These are phyloP conservation scores for Lophochroa leadbeateri DNA, from an alignment of 2,113 vertebrate genomes.

Conservation along the genomic window DNA sequence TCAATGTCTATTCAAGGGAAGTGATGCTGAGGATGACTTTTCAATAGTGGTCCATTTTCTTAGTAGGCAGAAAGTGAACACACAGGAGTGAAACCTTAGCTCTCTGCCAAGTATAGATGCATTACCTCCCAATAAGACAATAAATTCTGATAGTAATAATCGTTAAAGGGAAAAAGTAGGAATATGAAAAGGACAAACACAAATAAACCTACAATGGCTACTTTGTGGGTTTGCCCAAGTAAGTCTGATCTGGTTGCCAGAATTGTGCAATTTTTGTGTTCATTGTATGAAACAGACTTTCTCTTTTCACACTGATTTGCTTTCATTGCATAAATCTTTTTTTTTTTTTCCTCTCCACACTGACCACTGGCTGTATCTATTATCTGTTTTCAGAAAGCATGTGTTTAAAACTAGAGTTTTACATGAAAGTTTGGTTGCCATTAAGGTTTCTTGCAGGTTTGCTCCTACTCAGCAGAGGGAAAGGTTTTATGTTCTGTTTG, in stretches of 20 bases:
- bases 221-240: neutral
- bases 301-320: neutral
- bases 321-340: too few species aligned
- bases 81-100: neutral
- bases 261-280: neutral
- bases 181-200: neutral
- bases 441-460: neutral
- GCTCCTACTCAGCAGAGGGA: neutral
- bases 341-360: neutral
- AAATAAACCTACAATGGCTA: neutral
- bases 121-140: neutral
- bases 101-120: neutral
- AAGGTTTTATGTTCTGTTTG: neutral
- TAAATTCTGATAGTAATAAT: too few species aligned
- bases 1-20: neutral
- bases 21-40: neutral
- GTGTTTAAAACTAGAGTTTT: neutral
- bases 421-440: accelerated
- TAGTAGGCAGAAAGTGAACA: neutral
- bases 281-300: neutral
- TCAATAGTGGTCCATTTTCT: neutral
- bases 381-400: neutral
- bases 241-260: too few species aligned
- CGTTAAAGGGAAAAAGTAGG: neutral
- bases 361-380: too few species aligned